Percentiles rank a stretch among this genome's conserved stretches.
Evolutionary conservation across 2,888 invertebrate species (phyloP).

Genomic region (Watsonalla binaria): DNA sequence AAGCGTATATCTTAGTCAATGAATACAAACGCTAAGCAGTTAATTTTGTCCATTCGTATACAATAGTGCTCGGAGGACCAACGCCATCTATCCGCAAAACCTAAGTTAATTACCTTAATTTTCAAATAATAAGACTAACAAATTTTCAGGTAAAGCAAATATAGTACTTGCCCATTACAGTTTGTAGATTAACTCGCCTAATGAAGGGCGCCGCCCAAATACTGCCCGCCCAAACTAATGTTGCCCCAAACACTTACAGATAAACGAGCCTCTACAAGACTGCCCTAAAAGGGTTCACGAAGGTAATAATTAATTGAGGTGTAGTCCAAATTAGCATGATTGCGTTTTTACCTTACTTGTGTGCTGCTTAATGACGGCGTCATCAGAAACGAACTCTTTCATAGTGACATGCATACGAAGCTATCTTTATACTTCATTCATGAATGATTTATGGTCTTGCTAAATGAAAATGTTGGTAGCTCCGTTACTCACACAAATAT

Average conservation of each 20-base stretch:
- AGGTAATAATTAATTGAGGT: slow-evolving; percentile 65
- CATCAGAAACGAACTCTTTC: too few species aligned
- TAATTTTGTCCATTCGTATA: too few species aligned
- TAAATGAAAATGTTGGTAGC: too few species aligned
- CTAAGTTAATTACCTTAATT: background rate
- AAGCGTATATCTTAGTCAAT: too few species aligned
- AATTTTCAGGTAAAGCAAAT: background rate
- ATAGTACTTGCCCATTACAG: slow-evolving; percentile 6
- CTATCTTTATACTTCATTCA: too few species aligned
- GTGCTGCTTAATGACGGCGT: too few species aligned
- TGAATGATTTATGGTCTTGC: too few species aligned
- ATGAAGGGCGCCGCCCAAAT: slow-evolving; percentile 34
- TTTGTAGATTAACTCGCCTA: slow-evolving; percentile 45
- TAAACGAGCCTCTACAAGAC: slow-evolving; percentile 48
- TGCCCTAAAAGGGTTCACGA: slow-evolving; percentile 63
- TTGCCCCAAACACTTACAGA: slow-evolving; percentile 60
- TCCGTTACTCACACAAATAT: too few species aligned
- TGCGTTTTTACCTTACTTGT: slow-evolving; percentile 32
- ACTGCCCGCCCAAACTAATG: slow-evolving; percentile 12
- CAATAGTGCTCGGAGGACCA: too few species aligned
- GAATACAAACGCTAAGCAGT: too few species aligned
- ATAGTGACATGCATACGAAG: too few species aligned
- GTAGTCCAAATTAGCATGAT: slow-evolving; percentile 48
- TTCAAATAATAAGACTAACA: background rate
- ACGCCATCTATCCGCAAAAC: background rate